Evolutionary conservation across 2,113 vertebrate species (phyloP).

Genomic region (Sciurus niger): DNA sequence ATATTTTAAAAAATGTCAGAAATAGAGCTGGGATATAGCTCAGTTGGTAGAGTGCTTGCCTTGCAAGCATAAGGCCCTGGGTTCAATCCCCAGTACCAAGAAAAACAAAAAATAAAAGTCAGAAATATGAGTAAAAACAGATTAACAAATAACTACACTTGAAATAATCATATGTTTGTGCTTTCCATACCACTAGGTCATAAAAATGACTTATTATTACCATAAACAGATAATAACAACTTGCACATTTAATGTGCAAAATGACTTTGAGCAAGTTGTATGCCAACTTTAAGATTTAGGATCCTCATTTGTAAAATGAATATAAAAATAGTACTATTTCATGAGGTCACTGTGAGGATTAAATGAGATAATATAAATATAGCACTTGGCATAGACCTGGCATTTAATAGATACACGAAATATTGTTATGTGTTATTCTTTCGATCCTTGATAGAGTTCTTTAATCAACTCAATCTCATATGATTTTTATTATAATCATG

Average conservation of each 20-base stretch:
- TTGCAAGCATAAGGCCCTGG: too few species aligned
- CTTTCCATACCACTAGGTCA: background rate
- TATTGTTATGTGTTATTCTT: background rate
- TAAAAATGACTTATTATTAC: conserved; percentile 5
- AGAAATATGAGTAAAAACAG: conserved; percentile 19
- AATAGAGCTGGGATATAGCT: background rate
- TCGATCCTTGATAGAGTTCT: background rate
- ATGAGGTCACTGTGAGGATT: background rate
- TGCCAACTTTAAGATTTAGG: background rate
- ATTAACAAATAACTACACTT: conserved; percentile 14
- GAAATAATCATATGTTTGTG: background rate
- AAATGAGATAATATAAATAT: background rate
- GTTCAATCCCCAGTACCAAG: too few species aligned
- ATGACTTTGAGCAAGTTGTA: background rate
- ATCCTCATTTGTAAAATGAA: conserved; percentile 28
- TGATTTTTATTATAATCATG: background rate
- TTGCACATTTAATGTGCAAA: background rate
- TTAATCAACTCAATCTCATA: conserved; percentile 12
- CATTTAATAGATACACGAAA: conserved; percentile 1
- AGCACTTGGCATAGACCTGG: background rate
- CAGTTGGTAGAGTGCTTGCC: too few species aligned
- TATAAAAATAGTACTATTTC: conserved; percentile 18
- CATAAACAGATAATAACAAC: conserved; percentile 1
- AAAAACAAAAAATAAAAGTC: background rate
- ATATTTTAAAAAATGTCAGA: background rate